Base-by-base conservation (phyloP, 2,888 invertebrate species). In the Phyto melanocephala region DNA sequence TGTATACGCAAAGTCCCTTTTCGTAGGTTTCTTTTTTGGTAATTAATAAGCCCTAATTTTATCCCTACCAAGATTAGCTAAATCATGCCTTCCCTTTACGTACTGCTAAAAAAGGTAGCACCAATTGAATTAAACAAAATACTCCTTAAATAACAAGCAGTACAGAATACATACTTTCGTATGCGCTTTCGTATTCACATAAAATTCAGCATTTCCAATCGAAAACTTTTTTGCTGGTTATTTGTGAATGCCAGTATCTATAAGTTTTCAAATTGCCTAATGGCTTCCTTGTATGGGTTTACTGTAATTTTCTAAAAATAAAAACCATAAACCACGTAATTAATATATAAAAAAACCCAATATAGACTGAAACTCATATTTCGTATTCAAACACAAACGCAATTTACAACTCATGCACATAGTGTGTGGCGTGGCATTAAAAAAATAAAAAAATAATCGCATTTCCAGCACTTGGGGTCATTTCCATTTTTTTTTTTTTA, bases 401-500 rank as follows among this genome's bases (percentile, higher is more conserved):
- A 72, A 37, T 62, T 40, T 22, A 45, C n/a, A 8, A 54, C n/a
- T 20, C 37, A 33, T 6, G 28, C 33, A 54, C 28, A 10, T 8
- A 45, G 22, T 42, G 54, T 15, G 5, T 35, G 17, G n/a, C 62
- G 62, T 63, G 42, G 60, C 17, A 62, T 62, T 40, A 22, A n/a
- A 52, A 52, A 24, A 24, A 24, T 6, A 42, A 42, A 15, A 47
- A 58, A 40, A 37, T 63, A 72, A 72, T 63, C 74, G 52, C 54
- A 75, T 47, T 58, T 56, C 50, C 60, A 72, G 22, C 22, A 45
- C 52, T 40, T 47, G 40, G 60, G 72, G 72, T 72, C 72, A 72
- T 24, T 72, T 72, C 40, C 37, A 72, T 68, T 56, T 63, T 60
- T 63, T 22, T 22, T 28, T 3, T 28, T 28, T 5, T 28, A 28